A percentile compares a stretch with the other conserved stretches of the same genome.
phyloP scores from a whole-genome alignment of 1,140 invertebrate genomes.

The Hestina assimilis region DNA sequence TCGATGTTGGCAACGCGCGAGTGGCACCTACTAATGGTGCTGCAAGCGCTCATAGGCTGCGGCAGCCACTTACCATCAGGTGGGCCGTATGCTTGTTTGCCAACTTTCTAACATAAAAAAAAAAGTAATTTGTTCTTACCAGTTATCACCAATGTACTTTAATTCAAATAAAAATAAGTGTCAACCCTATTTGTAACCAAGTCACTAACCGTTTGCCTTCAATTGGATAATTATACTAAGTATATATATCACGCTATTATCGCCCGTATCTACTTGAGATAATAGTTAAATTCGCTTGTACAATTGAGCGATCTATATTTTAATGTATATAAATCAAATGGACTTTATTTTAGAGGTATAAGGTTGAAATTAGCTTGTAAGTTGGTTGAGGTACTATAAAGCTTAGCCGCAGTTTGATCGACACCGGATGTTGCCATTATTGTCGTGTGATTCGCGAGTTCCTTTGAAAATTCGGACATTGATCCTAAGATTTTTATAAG shows the following conservation, averaged over 20 bases:
- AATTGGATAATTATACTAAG: constrained; percentile 30
- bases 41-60: too few species aligned
- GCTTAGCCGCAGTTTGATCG: constrained; percentile 32
- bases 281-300: background rate
- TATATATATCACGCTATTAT: background rate
- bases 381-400: background rate
- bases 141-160: too few species aligned
- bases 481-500: background rate
- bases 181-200: too few species aligned
- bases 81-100: too few species aligned
- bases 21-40: too few species aligned
- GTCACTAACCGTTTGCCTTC: constrained; percentile 34
- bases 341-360: background rate
- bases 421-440: constrained; percentile 38
- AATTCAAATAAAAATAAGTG: too few species aligned
- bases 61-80: too few species aligned
- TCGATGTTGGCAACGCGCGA: too few species aligned
- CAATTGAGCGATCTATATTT: background rate
- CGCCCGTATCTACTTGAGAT: background rate
- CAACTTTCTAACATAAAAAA: too few species aligned
- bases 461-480: constrained; percentile 20
- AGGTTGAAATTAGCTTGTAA: background rate
- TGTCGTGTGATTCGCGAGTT: constrained; percentile 31
- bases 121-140: too few species aligned
- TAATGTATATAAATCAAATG: background rate